These are phyloP conservation scores for Lepus timidus DNA, from an alignment of 2,113 vertebrate species.

Conservation along the genomic window DNA sequence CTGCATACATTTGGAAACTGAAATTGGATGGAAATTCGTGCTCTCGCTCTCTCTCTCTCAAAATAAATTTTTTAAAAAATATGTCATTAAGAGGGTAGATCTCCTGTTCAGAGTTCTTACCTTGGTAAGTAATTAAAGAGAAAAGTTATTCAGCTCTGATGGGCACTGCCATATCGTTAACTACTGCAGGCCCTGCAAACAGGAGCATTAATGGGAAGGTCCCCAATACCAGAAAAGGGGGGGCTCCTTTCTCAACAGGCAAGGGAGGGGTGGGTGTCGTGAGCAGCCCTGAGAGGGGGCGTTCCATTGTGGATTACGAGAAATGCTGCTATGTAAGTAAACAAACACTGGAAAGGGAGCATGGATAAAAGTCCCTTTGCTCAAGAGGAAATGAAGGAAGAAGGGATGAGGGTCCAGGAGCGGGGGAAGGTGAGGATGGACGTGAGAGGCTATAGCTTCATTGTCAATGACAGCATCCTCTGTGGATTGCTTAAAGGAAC, in stretches of 20 bases:
- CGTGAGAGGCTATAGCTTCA: background rate
- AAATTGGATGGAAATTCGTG: too few relatives aligned
- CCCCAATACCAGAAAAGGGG: background rate
- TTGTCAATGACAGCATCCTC: background rate
- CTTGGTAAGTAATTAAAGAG: background rate
- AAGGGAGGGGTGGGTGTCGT: accelerated
- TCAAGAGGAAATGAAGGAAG: background rate
- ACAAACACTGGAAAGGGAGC: background rate
- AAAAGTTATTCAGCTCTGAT: background rate
- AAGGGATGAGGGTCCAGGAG: background rate
- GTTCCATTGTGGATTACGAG: background rate
- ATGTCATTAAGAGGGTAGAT: background rate
- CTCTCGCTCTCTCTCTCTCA: too few relatives aligned
- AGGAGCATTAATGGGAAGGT: background rate
- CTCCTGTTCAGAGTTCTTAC: slow-evolving; percentile 1
- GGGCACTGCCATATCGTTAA: background rate
- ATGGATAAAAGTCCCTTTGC: background rate
- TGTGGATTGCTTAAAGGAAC: background rate
- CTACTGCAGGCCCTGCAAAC: background rate
- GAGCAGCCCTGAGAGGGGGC: background rate
- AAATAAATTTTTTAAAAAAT: too few relatives aligned
- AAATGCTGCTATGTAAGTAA: background rate
- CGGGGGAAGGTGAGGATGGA: background rate
- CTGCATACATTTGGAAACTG: too few relatives aligned
- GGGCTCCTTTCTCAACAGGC: background rate